Evolutionary conservation across 2,888 invertebrate genomes (phyloP), one percentile per base, ranked within the genome.

Genomic region (Hirtodrosophila duncani): DNA sequence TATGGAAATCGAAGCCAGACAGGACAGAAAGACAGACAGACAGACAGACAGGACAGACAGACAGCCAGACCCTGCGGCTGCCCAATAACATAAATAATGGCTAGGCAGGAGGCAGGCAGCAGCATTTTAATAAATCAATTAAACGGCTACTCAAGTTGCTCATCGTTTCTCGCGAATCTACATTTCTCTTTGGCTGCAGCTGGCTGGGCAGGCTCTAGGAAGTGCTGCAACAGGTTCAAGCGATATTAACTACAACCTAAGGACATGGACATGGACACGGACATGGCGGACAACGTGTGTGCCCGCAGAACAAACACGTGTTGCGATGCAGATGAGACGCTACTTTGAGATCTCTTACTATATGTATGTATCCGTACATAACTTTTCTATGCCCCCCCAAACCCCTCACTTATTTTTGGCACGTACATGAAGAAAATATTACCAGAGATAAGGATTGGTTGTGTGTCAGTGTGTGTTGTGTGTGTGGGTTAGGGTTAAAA

Each of bases 371-470:
- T n/a, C n/a, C n/a, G n/a, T n/a, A n/a, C n/a, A n/a, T 71, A 45
- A 50, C 43, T 44, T 39, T 51, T 44, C 50, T 51, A 53, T 48
- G 41, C 66, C 53, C 57, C 34, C 60, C 24, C 37, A 49, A 58
- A 64, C 52, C 70, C 62, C n/a, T n/a, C n/a, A n/a, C n/a, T n/a
- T n/a, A n/a, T n/a, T 79, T 58, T 58, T 67, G 72, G 79, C 72
- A 74, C 72, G 72, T 74, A 74, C 81, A 81, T 57, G 56, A 67
- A n/a, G n/a, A n/a, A 75, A 67, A 79, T 79, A 79, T 62, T 81
- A 70, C 67, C 53, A 37, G 30, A 79, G 75, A 75, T 75, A 75
- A 81, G 81, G 67, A 57, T 46, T 30, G 52, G 37, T 26, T 42
- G 51, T 43, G n/a, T 56, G 57, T 21, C 31, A 41, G 59, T 63